Conservation (phyloP, 92 coral and sea anemone species). For the Parazoanthus atlanticus region DNA sequence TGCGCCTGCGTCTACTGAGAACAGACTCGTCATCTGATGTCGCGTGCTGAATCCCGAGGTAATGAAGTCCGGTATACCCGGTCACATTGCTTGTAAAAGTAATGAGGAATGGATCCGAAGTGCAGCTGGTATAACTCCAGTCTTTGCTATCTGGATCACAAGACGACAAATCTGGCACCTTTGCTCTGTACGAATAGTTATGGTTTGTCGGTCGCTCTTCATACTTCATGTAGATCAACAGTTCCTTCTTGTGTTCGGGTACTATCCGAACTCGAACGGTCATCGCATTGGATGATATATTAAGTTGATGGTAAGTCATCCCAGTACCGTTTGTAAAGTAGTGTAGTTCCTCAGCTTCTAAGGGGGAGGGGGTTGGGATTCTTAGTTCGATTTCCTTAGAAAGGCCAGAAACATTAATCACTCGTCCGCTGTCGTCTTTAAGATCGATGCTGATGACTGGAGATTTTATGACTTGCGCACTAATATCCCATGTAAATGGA, state of each 20-base stretch:
- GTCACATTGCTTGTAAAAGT: constrained; percentile 59
- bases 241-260: constrained; percentile 62
- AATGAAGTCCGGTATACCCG: constrained; percentile 62
- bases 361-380: constrained; percentile 44
- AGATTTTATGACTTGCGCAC: constrained; percentile 70
- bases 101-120: constrained; percentile 60
- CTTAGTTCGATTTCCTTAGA: constrained; percentile 71
- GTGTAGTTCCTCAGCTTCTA: constrained; percentile 12
- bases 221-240: constrained; percentile 64
- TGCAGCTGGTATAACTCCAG: constrained; percentile 54
- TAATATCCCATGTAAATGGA: constrained; percentile 90
- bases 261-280: constrained; percentile 62
- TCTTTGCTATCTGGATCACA: constrained; percentile 49
- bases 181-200: constrained; percentile 51
- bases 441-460: constrained; percentile 79
- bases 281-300: constrained; percentile 64
- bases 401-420: constrained; percentile 67
- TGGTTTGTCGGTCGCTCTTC: constrained; percentile 66
- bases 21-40: constrained; percentile 15
- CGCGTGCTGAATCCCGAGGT: constrained; percentile 61
- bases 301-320: constrained; percentile 72
- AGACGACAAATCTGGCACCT: constrained; percentile 76
- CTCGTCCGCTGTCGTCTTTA: constrained; percentile 63
- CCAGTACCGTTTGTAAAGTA: constrained; percentile 39
- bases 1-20: constrained; percentile 61